Evolutionary conservation across 2,888 invertebrate genomes (phyloP).

Genomic region (Cantharis rufa): DNA sequence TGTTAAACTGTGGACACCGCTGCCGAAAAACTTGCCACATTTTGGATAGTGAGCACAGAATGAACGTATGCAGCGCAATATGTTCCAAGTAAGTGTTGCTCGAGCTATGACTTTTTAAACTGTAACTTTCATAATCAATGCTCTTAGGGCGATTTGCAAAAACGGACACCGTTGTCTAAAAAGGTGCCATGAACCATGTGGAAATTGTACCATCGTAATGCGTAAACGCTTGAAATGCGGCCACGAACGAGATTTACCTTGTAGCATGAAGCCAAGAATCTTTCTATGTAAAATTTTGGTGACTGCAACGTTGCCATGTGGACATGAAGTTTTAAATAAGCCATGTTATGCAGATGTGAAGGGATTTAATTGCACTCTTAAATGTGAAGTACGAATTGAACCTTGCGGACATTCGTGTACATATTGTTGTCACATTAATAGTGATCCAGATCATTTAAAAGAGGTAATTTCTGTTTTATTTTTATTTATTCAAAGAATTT

Average conservation of each 20-base stretch:
- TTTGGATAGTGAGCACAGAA: conserved; percentile 59
- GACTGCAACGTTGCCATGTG: conserved; percentile 33
- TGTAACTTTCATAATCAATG: not conserved
- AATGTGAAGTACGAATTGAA: conserved; percentile 60
- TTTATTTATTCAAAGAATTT: too few species aligned
- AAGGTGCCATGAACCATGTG: conserved; percentile 51
- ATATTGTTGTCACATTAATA: conserved; percentile 60
- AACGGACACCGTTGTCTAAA: conserved; percentile 59
- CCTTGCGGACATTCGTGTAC: conserved; percentile 68
- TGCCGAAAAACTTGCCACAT: conserved; percentile 67
- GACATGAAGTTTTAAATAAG: conserved; percentile 34
- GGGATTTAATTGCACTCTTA: conserved; percentile 52
- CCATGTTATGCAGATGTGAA: conserved; percentile 53
- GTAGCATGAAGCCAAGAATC: conserved; percentile 55
- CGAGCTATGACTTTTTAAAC: too few species aligned
- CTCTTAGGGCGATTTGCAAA: conserved; percentile 56
- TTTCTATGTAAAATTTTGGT: conserved; percentile 47
- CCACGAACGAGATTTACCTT: conserved; percentile 56
- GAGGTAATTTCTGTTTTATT: not conserved
- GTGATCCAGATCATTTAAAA: conserved; percentile 64
- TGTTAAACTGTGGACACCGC: conserved; percentile 64
- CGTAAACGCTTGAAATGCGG: conserved; percentile 59
- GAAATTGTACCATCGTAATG: conserved; percentile 47
- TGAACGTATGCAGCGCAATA: conserved; percentile 55
- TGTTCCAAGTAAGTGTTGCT: conserved; percentile 58